Evolutionary conservation across 2,797 vertebrate genomes (phyloP), one percentile per base, ranked within the genome.

Genomic region (Sebastes nivosus): DNA sequence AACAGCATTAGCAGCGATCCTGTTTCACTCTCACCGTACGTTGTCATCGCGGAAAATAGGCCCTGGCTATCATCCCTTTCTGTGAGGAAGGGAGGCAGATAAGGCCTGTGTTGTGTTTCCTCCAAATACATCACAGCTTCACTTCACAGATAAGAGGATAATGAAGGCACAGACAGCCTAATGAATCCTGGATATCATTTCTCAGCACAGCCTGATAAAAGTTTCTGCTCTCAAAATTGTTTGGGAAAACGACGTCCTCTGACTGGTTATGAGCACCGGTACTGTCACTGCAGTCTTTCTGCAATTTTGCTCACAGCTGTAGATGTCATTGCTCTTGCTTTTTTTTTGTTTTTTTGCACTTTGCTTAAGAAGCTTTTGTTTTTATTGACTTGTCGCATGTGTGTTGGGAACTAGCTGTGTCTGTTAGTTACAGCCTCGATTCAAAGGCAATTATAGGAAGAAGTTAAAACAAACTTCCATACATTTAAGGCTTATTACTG

Each of bases 141-240:
- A 55, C 88, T 87, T 83, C 72, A 66, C 75, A 87, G 92, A 93
- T 92, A 92, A 89, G 82, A 79, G 81, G 74, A 90, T 93, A 92
- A 93, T 90, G 85, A 91, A 90, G 81, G 88, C 79, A 80, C 80
- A 85, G 88, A 75, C 87, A 78, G 79, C 61, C 87, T 90, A 88
- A 92, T 92, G 92, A 92, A 88, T 88, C 87, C 81, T 73, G 71
- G 78, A 78, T 90, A 86, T 89, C 74, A 77, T 89, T 88, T 85
- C 84, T 88, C 74, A 72, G 77, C 79, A 6, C 38, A 18, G 81
- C 29, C 75, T 61, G 87, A 92, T 82, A 81, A 88, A 84, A 84
- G 80, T 85, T 89, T 79, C 81, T 69, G 67, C 73, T 77, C 77
- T 81, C 60, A 76, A 54, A 85, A 82, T 68, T 55, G 81, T 86